A percentile compares a stretch with the other conserved stretches of the same genome.
Evolutionary conservation across 2,888 invertebrate species (phyloP).

Genomic region (Leptothorax acervorum): DNA sequence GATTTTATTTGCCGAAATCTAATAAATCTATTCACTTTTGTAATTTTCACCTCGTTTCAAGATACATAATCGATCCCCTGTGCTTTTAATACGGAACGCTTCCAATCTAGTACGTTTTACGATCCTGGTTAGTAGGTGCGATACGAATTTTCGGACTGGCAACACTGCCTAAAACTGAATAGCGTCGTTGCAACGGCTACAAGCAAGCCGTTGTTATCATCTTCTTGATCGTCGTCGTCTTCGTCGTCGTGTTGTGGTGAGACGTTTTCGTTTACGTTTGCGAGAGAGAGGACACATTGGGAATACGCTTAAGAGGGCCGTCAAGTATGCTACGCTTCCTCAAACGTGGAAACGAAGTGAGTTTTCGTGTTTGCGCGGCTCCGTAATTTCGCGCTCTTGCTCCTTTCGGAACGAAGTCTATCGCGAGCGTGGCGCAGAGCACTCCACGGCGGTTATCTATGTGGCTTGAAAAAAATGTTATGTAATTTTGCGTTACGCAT

Average conservation of each 20-base stretch:
- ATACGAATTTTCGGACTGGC: too few relatives aligned
- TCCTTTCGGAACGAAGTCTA: background rate
- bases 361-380: constrained; percentile 21
- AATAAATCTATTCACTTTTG: too few relatives aligned
- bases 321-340: constrained; percentile 60
- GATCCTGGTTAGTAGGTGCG: too few relatives aligned
- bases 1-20: too few relatives aligned
- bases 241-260: background rate
- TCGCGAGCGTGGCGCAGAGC: background rate
- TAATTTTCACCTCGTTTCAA: too few relatives aligned
- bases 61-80: too few relatives aligned
- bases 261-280: constrained; percentile 14
- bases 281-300: background rate
- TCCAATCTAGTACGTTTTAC: too few relatives aligned
- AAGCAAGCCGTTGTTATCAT: background rate
- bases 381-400: background rate
- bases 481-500: constrained; percentile 41
- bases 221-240: background rate
- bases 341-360: constrained; percentile 58
- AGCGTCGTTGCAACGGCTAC: background rate
- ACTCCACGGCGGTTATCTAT: constrained; percentile 47
- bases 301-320: constrained; percentile 7
- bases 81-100: too few relatives aligned
- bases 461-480: constrained; percentile 33
- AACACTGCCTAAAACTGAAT: background rate